Base-by-base conservation (phyloP, 2,888 invertebrate genomes). In the Blastobasis adustella region DNA sequence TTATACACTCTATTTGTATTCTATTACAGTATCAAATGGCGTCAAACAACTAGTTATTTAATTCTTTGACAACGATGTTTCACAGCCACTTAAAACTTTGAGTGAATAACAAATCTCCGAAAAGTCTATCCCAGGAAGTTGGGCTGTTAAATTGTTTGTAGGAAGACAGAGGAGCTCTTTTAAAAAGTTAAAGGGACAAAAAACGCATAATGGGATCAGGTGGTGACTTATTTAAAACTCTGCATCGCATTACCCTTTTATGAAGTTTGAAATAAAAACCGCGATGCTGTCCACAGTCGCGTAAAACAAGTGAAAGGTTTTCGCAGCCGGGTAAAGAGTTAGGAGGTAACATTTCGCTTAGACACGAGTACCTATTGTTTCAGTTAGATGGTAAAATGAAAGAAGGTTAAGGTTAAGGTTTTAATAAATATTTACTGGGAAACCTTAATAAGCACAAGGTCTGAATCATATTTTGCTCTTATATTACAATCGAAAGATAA, bases 91-190 rank as follows among this genome's bases (percentile, higher is more conserved):
- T 86, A 84, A 86, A 87, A 86, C 75, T 86, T 80, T 76, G 76
- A 85, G 80, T 82, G 85, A 85, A 86, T 86, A 86, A 86, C 86
- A 87, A 86, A 87, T 85, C 86, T 83, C 73, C 65, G 73, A 80
- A 85, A 83, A 86, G 83, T 85, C 79, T 80, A 78, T 82, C 79
- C 74, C 69, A 62, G 67, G 67, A 79, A 86, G 83, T 87, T 84
- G 73, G 70, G 69, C 81, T 73, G 82, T 80, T 83, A 83, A 85
- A 86, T 82, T 85, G 83, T 85, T 82, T 79, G 77, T 77, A 71
- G 66, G 74, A 70, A 76, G 77, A 76, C 73, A 72, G 72, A 73
- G 70, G 67, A 76, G 76, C 76, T 76, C 73, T 74, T 79, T 79
- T 73, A 72, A 77, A 78, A 80, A 76, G 74, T 82, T 79, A 70